phyloP scores from a whole-genome alignment of 2,888 invertebrate species.

The Drosophila neonasuta region DNA sequence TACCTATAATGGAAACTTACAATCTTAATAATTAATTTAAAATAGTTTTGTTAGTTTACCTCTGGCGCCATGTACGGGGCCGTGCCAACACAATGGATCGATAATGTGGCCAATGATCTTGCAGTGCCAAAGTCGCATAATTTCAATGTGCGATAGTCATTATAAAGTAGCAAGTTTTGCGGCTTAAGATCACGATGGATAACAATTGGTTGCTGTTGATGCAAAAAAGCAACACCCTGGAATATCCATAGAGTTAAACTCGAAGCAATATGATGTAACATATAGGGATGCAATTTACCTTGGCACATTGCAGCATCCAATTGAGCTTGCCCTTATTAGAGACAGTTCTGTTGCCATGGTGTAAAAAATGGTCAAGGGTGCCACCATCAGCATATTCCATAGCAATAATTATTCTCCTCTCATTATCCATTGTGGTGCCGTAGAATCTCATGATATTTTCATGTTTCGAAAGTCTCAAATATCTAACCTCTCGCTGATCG shows the following conservation, averaged over 20 bases:
- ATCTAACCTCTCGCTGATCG: slow-evolving; percentile 9
- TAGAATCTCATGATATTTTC: slow-evolving; percentile 14
- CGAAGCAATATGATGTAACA: not conserved
- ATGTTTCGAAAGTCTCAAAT: slow-evolving; percentile 6
- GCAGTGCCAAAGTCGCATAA: slow-evolving; percentile 53
- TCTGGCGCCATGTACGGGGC: slow-evolving; percentile 44
- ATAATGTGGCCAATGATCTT: not conserved
- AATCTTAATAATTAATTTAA: not conserved
- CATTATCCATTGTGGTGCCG: not conserved
- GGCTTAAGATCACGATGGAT: slow-evolving; percentile 54
- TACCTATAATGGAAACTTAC: slow-evolving; percentile 11
- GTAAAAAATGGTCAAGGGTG: slow-evolving; percentile 10
- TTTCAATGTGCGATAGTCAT: slow-evolving; percentile 21
- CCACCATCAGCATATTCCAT: slow-evolving; percentile 35
- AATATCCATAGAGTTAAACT: not conserved
- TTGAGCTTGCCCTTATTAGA: not conserved
- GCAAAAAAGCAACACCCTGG: slow-evolving; percentile 43
- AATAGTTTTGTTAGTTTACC: slow-evolving; percentile 14
- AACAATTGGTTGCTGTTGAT: slow-evolving; percentile 20
- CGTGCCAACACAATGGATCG: slow-evolving; percentile 33
- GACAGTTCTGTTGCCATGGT: not conserved
- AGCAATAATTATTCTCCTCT: not conserved
- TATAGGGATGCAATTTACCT: slow-evolving; percentile 4
- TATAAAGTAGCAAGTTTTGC: slow-evolving; percentile 25
- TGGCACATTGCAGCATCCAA: slow-evolving; percentile 31